These are phyloP conservation scores for Bellardia bayeri DNA, from an alignment of 2,888 invertebrate species.

Conservation along the genomic window DNA sequence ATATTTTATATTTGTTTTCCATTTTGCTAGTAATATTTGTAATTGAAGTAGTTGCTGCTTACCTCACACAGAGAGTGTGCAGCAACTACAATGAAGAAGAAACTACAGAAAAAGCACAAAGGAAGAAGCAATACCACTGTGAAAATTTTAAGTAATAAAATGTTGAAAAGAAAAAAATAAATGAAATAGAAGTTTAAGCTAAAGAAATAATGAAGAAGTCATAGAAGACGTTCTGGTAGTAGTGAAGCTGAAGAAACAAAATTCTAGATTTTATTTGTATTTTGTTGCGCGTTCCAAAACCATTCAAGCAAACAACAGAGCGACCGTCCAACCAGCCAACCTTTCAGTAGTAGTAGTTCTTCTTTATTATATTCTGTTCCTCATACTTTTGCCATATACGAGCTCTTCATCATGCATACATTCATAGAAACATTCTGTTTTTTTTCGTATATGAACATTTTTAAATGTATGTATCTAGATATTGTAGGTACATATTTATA, in stretches of 20 bases:
- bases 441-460: not conserved
- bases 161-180: not conserved
- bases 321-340: constrained; percentile 1
- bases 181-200: constrained; percentile 4
- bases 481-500: constrained; percentile 21
- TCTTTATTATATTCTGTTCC: constrained; percentile 35
- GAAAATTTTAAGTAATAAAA: constrained; percentile 42
- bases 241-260: constrained; percentile 7
- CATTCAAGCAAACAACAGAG: constrained; percentile 54
- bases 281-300: constrained; percentile 48
- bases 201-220: constrained; percentile 25
- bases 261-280: constrained; percentile 46
- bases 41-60: constrained; percentile 34
- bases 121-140: constrained; percentile 43
- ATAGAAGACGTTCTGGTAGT: not conserved
- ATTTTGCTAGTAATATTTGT: constrained; percentile 38
- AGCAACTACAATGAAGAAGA: constrained; percentile 11
- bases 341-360: constrained; percentile 45
- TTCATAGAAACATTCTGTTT: constrained; percentile 27
- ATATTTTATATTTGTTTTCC: not conserved
- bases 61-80: constrained; percentile 14
- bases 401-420: constrained; percentile 2
- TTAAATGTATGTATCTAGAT: constrained; percentile 12
- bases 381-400: constrained; percentile 34
- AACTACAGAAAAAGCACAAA: constrained; percentile 2